Percentiles rank a stretch among this genome's conserved stretches.
phyloP scores from a whole-genome alignment of 2,888 invertebrate species.

The Melolontha melolontha region DNA sequence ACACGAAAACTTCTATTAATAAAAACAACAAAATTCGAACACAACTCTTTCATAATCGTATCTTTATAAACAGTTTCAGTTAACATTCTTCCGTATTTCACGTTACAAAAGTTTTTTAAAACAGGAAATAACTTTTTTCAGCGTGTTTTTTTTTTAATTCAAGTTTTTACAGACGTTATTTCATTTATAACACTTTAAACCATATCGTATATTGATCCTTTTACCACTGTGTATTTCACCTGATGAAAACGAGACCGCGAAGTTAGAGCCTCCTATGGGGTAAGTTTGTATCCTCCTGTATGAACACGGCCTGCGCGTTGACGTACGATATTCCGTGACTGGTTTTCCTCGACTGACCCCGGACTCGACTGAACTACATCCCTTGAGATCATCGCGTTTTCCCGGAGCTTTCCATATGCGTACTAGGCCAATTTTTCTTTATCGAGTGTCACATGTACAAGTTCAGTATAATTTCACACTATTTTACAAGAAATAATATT shows the following conservation, averaged over 20 bases:
- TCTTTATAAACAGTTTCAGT: no score
- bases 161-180: no score
- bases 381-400: constrained; percentile 14
- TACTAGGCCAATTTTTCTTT: neutral
- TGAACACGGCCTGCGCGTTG: constrained; percentile 36
- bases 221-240: constrained; percentile 52
- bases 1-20: no score
- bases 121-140: no score
- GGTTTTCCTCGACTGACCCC: constrained; percentile 47
- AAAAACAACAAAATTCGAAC: no score
- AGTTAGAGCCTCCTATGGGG: constrained; percentile 47
- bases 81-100: no score
- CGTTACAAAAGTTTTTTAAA: no score
- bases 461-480: no score
- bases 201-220: constrained; percentile 55
- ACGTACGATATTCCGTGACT: constrained; percentile 43
- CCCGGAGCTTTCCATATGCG: constrained; percentile 13
- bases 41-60: no score
- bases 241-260: constrained; percentile 47
- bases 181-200: constrained; percentile 10
- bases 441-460: no score
- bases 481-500: no score
- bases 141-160: no score
- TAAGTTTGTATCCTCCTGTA: constrained; percentile 39
- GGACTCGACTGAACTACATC: constrained; percentile 36